Evolutionary conservation across 2,888 invertebrate species (phyloP), one percentile per base, ranked within the genome.

Genomic region (Acanthoscelides obtectus): DNA sequence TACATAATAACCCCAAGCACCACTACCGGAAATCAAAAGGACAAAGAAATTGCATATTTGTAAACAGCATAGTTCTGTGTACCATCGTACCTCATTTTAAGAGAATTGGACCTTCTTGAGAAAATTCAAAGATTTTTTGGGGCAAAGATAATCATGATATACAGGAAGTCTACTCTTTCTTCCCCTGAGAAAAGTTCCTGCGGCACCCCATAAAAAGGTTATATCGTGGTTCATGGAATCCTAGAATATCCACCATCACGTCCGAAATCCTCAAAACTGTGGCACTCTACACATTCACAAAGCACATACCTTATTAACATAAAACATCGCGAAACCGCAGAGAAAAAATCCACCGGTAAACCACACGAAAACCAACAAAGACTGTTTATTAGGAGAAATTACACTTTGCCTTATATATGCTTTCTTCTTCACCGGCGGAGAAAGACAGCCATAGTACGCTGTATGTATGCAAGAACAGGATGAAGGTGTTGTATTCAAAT

Each of bases 381-480:
- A 80, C 74, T 79, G 79, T 74, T 77, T 76, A 45, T 76, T 75
- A 75, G 79, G 83, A 80, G 83, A 83, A 83, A 83, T 82, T 83
- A 74, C 69, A 76, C 77, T 78, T 80, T 77, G 75, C 45, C 78
- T 82, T 83, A 80, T 83, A 83, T 83, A 83, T 82, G 80, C 82
- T 82, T 83, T 83, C 83, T 82, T 83, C 79, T 75, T 75, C 71
- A 72, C 72, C 72, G 72, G 70, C 70, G 75, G 76, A 76, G 75
- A 78, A 78, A 78, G 79, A 79, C 75, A 74, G 70, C 71, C 68
- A 69, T 73, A 72, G 75, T 69, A 69, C 71, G 21, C 63, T 75
- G 71, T 64, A 64, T 64, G 71, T 74, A 70, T 45, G 72, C 73
- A 70, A 77, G 79, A 82, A 74, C 80, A 78, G 77, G 82, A 82